These are phyloP conservation scores for Oncorhynchus gorbuscha DNA, from an alignment of 2,113 vertebrate species.

Conservation along the genomic window DNA sequence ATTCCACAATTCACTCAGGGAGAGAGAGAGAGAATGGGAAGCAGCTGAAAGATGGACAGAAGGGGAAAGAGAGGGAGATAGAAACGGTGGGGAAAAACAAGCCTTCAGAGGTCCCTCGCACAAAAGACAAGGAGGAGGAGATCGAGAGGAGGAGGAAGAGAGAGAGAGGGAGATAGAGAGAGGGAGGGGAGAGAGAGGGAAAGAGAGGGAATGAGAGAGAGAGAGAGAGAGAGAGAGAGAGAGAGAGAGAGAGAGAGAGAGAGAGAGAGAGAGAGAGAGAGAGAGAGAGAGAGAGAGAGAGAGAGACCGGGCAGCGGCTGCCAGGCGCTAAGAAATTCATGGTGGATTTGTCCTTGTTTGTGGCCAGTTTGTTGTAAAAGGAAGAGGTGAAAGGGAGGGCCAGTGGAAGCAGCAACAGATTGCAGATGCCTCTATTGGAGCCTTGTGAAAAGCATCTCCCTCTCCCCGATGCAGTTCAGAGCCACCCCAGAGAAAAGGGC, in stretches of 20 bases:
- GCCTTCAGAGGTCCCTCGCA: conserved; percentile 33
- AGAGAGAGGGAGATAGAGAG: conserved; percentile 39
- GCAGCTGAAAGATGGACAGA: conserved; percentile 19
- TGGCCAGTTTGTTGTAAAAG: conserved; percentile 60
- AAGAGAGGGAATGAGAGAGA: conserved; percentile 26
- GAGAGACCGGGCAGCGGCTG: conserved; percentile 51
- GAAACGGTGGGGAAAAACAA: conserved; percentile 34
- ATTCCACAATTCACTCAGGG: conserved; percentile 49
- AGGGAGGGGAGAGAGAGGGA: conserved; percentile 24
- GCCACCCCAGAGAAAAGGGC: conserved; percentile 65
- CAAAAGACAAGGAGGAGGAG: conserved; percentile 52
- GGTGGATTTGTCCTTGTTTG: conserved; percentile 71
- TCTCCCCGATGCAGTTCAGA: conserved; percentile 10
- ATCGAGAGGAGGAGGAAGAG: conserved; percentile 38
- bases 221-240: conserved; percentile 29
- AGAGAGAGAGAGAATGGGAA: conserved; percentile 11
- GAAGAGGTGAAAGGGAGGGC: conserved; percentile 41
- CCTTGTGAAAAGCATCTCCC: conserved; percentile 50
- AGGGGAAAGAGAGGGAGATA: conserved; percentile 41
- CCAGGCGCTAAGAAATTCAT: conserved; percentile 70
- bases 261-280: conserved; percentile 14
- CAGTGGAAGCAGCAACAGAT: conserved; percentile 59
- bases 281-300: conserved; percentile 34
- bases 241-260: conserved; percentile 16
- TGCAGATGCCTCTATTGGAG: conserved; percentile 72